These are phyloP conservation scores for Teleogryllus occipitalis DNA, from an alignment of 1,140 invertebrate genomes.

Conservation along the genomic window DNA sequence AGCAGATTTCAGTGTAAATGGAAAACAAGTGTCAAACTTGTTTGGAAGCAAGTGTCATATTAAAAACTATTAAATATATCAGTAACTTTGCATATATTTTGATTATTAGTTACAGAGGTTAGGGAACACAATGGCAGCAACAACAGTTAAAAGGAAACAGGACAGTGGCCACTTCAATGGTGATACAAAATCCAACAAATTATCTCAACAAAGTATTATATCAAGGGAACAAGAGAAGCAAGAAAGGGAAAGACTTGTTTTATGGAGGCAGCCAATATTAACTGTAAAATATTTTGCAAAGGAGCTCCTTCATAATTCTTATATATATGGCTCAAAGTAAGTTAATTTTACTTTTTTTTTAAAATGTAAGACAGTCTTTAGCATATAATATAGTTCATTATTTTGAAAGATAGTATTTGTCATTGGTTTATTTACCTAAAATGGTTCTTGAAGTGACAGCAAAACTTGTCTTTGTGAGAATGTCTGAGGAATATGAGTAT, in stretches of 20 bases:
- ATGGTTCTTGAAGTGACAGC: too few relatives aligned
- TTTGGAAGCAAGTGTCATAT: neutral
- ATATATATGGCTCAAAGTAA: constrained; percentile 22
- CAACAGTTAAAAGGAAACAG: constrained; percentile 6
- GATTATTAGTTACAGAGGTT: constrained; percentile 9
- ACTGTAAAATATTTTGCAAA: constrained; percentile 46
- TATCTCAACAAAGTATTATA: neutral
- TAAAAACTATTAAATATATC: neutral
- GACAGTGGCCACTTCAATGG: constrained; percentile 11
- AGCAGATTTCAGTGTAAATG: too few relatives aligned
- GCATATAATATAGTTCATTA: too few relatives aligned
- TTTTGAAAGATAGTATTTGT: too few relatives aligned
- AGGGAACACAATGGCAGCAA: neutral
- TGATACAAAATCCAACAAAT: neutral
- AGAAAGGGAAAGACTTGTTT: constrained; percentile 58
- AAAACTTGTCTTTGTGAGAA: too few relatives aligned
- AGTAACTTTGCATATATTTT: neutral
- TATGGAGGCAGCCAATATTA: constrained; percentile 77
- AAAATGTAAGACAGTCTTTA: too few relatives aligned
- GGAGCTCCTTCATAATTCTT: constrained; percentile 20
- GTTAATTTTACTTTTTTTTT: neutral
- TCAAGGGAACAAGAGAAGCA: constrained; percentile 33
- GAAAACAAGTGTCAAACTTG: too few relatives aligned
- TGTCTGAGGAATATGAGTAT: too few relatives aligned
- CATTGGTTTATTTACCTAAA: too few relatives aligned